These are phyloP conservation scores for Drosophila villosipedis DNA, from an alignment of 2,888 invertebrate species.

Conservation along the genomic window DNA sequence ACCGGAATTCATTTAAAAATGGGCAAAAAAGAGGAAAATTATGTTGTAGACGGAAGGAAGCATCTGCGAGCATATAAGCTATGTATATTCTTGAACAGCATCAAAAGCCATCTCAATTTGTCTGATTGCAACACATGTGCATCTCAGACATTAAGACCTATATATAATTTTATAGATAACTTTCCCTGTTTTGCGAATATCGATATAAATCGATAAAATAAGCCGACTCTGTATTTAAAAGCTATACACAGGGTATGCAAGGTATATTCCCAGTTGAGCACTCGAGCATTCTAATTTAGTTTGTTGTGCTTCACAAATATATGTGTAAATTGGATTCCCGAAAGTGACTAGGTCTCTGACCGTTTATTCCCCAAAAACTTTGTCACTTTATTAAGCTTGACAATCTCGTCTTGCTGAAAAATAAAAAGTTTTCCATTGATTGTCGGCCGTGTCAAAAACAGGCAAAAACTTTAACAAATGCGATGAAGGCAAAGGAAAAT, in stretches of 20 bases:
- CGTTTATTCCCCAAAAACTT: background rate
- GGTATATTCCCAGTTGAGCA: background rate
- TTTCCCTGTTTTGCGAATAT: background rate
- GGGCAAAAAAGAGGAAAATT: background rate
- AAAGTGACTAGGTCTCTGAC: background rate
- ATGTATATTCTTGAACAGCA: background rate
- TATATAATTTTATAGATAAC: background rate
- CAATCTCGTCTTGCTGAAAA: constrained; percentile 3
- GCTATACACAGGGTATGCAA: background rate
- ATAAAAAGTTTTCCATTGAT: constrained; percentile 34
- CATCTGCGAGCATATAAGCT: background rate
- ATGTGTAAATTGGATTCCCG: background rate
- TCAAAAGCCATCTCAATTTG: background rate
- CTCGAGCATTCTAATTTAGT: background rate
- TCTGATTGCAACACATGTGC: too few relatives aligned
- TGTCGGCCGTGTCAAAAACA: constrained; percentile 18
- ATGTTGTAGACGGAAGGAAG: background rate
- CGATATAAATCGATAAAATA: background rate
- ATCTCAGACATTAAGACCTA: background rate
- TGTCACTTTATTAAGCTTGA: constrained; percentile 6
- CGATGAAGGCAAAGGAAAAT: background rate
- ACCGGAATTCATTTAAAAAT: background rate
- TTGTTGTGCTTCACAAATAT: background rate
- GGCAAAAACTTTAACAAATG: constrained; percentile 7
- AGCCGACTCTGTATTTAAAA: background rate